phyloP scores from a whole-genome alignment of 2,797 vertebrate genomes.

The Picus viridis region DNA sequence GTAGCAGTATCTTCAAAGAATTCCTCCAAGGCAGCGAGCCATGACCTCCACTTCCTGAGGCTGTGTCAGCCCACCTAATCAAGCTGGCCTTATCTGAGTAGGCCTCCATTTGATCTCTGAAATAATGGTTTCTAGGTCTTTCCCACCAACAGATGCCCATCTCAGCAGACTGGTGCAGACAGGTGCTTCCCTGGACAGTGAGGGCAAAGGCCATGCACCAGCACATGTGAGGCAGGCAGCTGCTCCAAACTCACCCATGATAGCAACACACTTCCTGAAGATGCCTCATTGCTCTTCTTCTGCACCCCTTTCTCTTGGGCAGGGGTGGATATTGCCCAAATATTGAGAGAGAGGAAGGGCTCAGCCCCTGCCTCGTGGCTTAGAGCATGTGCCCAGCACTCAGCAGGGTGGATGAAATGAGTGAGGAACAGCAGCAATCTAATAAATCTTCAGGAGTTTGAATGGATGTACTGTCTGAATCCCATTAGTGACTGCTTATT shows the following conservation, averaged over 20 bases:
- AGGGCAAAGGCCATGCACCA: not conserved
- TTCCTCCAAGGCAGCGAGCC: not conserved
- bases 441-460: not conserved
- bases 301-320: not conserved
- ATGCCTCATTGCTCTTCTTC: not conserved
- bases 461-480: not conserved
- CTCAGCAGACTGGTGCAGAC: accelerated
- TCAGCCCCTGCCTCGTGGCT: not conserved
- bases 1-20: constrained; percentile 37
- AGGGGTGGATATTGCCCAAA: not conserved
- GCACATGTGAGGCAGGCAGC: accelerated
- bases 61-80: not conserved
- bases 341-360: accelerated
- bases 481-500: not conserved
- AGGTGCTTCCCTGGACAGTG: not conserved
- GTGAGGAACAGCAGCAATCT: not conserved
- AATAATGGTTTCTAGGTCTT: not conserved
- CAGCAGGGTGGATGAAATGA: not conserved
- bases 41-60: not conserved
- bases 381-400: not conserved
- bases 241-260: not conserved
- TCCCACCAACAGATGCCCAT: not conserved
- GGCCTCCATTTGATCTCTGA: not conserved
- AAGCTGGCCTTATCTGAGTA: not conserved
- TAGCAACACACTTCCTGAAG: not conserved